Percentiles rank a stretch among this genome's conserved stretches.
Conservation (phyloP, 2,888 invertebrate genomes). For the Cinara cedri region DNA sequence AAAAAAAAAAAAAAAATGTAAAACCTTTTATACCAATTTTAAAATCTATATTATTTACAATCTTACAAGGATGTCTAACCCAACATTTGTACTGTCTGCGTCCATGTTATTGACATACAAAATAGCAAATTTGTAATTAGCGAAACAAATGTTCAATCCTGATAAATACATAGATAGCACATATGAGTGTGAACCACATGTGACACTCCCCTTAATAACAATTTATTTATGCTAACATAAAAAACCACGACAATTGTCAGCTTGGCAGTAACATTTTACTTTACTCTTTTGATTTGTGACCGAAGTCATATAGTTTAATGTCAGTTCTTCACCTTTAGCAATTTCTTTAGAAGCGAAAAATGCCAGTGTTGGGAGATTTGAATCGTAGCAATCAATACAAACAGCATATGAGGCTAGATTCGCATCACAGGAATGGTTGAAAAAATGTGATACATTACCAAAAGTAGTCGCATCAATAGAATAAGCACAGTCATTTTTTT, state of each 20-base stretch:
- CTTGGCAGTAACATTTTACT: slow-evolving; percentile 43
- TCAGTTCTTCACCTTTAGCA: slow-evolving; percentile 81
- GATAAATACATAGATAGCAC: too few relatives aligned
- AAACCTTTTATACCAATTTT: too few relatives aligned
- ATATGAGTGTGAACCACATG: too few relatives aligned
- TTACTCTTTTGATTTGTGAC: slow-evolving; percentile 22
- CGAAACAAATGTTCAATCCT: too few relatives aligned
- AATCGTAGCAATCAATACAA: slow-evolving; percentile 90
- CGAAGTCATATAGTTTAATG: slow-evolving; percentile 82
- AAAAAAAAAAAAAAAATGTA: too few relatives aligned
- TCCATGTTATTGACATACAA: too few relatives aligned
- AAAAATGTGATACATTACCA: slow-evolving; percentile 92
- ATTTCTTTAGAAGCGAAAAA: slow-evolving; percentile 85
- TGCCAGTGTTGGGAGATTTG: slow-evolving; percentile 84
- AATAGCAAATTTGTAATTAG: too few relatives aligned
- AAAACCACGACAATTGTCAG: slow-evolving; percentile 32
- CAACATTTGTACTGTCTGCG: too few relatives aligned
- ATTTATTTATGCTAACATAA: slow-evolving; percentile 22
- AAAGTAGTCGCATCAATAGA: slow-evolving; percentile 87
- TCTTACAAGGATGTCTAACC: too few relatives aligned
- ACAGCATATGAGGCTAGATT: slow-evolving; percentile 90
- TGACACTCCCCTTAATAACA: too few relatives aligned
- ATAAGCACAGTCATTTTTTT: slow-evolving; percentile 73
- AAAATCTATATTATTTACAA: too few relatives aligned
- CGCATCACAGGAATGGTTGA: slow-evolving; percentile 95